Conservation (phyloP, 2,113 vertebrate genomes). For the Caloenas nicobarica region DNA sequence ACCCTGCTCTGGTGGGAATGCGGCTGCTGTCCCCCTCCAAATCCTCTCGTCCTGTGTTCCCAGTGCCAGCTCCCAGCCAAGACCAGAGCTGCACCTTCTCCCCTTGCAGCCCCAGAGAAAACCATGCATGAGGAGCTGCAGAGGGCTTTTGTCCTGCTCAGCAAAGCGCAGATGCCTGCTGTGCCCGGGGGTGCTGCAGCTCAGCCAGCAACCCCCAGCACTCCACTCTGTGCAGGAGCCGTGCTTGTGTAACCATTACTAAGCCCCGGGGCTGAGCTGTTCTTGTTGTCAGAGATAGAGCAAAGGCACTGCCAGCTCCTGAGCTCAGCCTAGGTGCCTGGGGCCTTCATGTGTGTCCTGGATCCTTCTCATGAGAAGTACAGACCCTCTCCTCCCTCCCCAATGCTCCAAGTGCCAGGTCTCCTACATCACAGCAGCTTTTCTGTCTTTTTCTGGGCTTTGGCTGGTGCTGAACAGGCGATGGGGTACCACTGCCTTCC, state of each 20-base stretch:
- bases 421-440: not conserved
- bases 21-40: not conserved
- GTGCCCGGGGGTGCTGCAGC: not conserved
- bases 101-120: not conserved
- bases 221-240: not conserved
- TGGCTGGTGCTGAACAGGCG: not conserved
- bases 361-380: no score
- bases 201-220: not conserved
- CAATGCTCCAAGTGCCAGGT: not conserved
- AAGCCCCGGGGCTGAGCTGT: constrained; percentile 12
- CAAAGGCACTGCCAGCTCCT: not conserved
- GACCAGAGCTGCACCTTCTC: not conserved
- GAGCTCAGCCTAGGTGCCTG: not conserved
- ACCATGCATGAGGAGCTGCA: accelerated
- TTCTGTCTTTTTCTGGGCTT: not conserved
- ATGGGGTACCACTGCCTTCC: not conserved
- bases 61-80: not conserved
- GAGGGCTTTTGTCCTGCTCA: not conserved
- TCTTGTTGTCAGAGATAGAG: not conserved
- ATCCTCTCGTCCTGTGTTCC: not conserved
- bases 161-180: not conserved
- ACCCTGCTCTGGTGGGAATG: not conserved
- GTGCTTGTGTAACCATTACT: accelerated
- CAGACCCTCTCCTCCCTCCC: not conserved
- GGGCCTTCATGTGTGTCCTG: not conserved